phyloP scores from a whole-genome alignment of 1,140 invertebrate genomes.

The Drosophila rhopaloa region DNA sequence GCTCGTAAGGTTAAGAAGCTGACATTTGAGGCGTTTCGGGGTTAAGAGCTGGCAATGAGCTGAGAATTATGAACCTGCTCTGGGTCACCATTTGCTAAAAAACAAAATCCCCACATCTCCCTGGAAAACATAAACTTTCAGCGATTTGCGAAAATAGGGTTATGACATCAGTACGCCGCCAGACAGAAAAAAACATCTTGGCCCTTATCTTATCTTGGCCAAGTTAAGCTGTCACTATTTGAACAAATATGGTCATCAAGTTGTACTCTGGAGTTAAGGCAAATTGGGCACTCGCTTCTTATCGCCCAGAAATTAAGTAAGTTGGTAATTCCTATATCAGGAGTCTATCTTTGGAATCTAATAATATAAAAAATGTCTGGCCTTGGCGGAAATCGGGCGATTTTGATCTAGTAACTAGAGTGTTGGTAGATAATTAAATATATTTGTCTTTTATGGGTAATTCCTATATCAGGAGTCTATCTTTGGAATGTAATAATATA shows the following conservation, averaged over 20 bases:
- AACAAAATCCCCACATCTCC: background rate
- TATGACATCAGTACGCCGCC: conserved; percentile 1
- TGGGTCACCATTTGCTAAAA: conserved; percentile 3
- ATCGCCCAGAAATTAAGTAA: conserved; percentile 5
- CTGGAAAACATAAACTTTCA: background rate
- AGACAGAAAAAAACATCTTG: conserved; percentile 28
- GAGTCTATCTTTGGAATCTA: conserved; percentile 21
- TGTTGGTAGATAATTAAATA: too few relatives aligned
- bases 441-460: background rate
- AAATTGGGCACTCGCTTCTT: background rate
- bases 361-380: background rate
- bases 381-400: too few relatives aligned
- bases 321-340: conserved; percentile 32
- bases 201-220: conserved; percentile 30
- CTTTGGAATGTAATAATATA: conserved; percentile 18
- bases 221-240: conserved; percentile 4
- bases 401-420: too few relatives aligned
- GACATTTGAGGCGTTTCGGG: conserved; percentile 60
- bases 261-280: conserved; percentile 9
- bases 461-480: conserved; percentile 22
- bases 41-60: conserved; percentile 36
- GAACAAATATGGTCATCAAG: conserved; percentile 20
- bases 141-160: background rate
- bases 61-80: conserved; percentile 27
- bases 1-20: conserved; percentile 54